Evolutionary conservation across 2,797 vertebrate genomes (phyloP).

Genomic region (Pygocentrus nattereri): DNA sequence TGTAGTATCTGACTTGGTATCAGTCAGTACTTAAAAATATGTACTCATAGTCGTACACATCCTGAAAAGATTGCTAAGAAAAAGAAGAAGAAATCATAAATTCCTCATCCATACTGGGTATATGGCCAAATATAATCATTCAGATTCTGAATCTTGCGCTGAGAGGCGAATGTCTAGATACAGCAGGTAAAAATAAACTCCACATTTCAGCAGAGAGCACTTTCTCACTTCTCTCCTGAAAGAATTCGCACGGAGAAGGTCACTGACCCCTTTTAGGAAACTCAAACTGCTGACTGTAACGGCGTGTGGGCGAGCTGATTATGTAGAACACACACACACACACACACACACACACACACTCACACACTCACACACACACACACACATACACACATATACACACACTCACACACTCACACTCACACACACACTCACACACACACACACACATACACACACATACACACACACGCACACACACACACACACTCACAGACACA

Average conservation of each 20-base stretch:
- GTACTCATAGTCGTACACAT: too few species aligned
- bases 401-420: conserved; percentile 47
- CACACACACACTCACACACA: conserved; percentile 13
- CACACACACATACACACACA: conserved; percentile 49
- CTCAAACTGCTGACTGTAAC: neutral
- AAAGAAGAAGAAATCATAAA: too few species aligned
- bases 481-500: conserved; percentile 36
- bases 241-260: conserved; percentile 53
- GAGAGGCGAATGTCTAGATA: neutral
- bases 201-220: neutral
- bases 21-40: too few species aligned
- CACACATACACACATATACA: conserved; percentile 30
- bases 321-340: conserved; percentile 18
- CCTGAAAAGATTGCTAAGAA: too few species aligned
- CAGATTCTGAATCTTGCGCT: neutral
- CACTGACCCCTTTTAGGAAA: conserved; percentile 60
- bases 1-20: too few species aligned
- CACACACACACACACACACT: conserved; percentile 35
- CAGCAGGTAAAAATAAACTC: conserved; percentile 1
- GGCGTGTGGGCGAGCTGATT: neutral
- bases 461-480: conserved; percentile 43
- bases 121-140: too few species aligned
- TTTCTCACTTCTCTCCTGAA: neutral
- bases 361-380: conserved; percentile 41
- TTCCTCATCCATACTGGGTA: too few species aligned